Conservation (phyloP, 2,113 vertebrate species). For the Phyllostomus discolor region DNA sequence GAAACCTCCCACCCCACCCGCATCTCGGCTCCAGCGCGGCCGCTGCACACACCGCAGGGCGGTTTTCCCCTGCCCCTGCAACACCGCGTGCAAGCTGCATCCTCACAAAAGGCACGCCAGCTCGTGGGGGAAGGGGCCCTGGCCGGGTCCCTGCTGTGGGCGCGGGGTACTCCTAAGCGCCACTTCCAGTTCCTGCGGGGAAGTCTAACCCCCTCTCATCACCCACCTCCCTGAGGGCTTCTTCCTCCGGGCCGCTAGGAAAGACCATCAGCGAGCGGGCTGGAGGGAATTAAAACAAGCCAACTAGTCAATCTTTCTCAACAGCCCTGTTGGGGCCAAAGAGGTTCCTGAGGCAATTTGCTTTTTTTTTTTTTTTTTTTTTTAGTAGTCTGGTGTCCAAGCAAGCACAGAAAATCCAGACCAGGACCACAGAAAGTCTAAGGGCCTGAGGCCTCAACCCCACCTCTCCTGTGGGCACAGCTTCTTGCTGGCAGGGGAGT, state of each 20-base stretch:
- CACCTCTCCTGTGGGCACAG: background rate
- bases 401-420: constrained; percentile 35
- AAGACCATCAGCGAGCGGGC: background rate
- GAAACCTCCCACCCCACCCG: background rate
- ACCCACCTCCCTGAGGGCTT: background rate
- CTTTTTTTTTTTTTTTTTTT: background rate
- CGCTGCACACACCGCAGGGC: accelerated
- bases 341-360: constrained; percentile 47
- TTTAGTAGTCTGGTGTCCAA: background rate
- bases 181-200: background rate
- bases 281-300: constrained; percentile 60
- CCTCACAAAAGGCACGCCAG: constrained; percentile 1
- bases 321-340: constrained; percentile 46
- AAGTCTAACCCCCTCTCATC: background rate
- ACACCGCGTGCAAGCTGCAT: background rate
- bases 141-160: background rate
- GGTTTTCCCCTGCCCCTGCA: background rate
- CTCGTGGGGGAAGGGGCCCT: background rate
- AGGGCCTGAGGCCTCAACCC: background rate
- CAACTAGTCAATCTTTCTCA: constrained; percentile 66
- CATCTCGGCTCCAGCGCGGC: background rate
- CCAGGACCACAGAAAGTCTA: background rate
- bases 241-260: background rate
- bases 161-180: accelerated
- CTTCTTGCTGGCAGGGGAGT: background rate